These are phyloP conservation scores for Ciconia boyciana DNA, from an alignment of 2,113 vertebrate genomes.

Conservation along the genomic window DNA sequence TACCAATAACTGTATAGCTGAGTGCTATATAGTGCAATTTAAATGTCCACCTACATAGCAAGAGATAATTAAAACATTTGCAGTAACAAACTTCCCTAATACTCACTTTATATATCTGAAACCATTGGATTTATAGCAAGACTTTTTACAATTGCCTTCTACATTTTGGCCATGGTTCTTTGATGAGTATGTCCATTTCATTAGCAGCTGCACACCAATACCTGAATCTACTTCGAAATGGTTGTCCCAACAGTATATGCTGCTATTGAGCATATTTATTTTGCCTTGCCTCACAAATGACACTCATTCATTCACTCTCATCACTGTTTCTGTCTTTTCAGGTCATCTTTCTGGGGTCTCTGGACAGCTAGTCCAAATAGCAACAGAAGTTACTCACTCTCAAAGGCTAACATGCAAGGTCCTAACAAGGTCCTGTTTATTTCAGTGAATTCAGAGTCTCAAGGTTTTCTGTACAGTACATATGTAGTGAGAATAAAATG, in stretches of 20 bases:
- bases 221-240: neutral
- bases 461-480: neutral
- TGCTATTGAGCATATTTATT: neutral
- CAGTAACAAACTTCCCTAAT: neutral
- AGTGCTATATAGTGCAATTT: neutral
- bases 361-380: neutral
- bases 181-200: fast-evolving
- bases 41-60: neutral
- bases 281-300: neutral
- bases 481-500: neutral
- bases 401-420: neutral
- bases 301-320: neutral
- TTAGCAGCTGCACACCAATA: neutral
- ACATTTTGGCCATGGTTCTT: neutral
- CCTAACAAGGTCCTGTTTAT: neutral
- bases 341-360: neutral
- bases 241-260: neutral
- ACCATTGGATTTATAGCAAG: neutral
- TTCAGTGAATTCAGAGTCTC: neutral
- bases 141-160: neutral
- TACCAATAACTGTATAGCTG: neutral
- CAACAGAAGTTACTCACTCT: neutral
- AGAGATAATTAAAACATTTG: neutral
- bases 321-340: neutral
- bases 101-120: neutral